Conservation (phyloP, 2,888 invertebrate genomes). For the Lobophora halterata region DNA sequence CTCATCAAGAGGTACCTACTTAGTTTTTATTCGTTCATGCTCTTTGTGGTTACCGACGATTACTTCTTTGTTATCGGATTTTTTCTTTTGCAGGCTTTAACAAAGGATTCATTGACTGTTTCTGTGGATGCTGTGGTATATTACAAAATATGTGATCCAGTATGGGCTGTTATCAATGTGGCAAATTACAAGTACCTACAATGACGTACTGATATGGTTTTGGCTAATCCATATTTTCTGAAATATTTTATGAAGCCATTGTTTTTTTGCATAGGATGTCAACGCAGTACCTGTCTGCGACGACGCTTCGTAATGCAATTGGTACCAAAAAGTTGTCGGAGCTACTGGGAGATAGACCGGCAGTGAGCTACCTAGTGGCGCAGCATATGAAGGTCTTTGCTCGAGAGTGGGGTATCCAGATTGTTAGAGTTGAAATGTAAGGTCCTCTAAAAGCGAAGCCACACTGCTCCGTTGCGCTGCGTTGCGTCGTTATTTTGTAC, state of each 20-base stretch:
- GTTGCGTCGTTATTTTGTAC: too few species aligned
- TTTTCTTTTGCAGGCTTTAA: constrained; percentile 45
- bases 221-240: not conserved
- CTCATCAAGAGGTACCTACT: constrained; percentile 91
- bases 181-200: constrained; percentile 50
- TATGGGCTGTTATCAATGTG: constrained; percentile 16
- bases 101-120: constrained; percentile 92
- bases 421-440: constrained; percentile 94
- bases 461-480: too few species aligned
- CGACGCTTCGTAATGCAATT: constrained; percentile 90
- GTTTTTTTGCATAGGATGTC: constrained; percentile 82
- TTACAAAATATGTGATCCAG: constrained; percentile 78
- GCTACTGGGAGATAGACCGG: constrained; percentile 90
- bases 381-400: constrained; percentile 87
- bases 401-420: constrained; percentile 92
- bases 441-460: constrained; percentile 47
- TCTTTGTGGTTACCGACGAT: too few species aligned
- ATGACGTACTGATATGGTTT: constrained; percentile 6
- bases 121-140: constrained; percentile 93
- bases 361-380: constrained; percentile 91
- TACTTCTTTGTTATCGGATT: too few species aligned
- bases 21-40: too few species aligned
- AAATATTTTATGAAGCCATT: not conserved
- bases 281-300: constrained; percentile 87
- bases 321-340: constrained; percentile 93